A percentile compares a stretch with the other conserved stretches of the same genome.
phyloP scores from a whole-genome alignment of 2,888 invertebrate species.

The Sussaba pulchella region DNA sequence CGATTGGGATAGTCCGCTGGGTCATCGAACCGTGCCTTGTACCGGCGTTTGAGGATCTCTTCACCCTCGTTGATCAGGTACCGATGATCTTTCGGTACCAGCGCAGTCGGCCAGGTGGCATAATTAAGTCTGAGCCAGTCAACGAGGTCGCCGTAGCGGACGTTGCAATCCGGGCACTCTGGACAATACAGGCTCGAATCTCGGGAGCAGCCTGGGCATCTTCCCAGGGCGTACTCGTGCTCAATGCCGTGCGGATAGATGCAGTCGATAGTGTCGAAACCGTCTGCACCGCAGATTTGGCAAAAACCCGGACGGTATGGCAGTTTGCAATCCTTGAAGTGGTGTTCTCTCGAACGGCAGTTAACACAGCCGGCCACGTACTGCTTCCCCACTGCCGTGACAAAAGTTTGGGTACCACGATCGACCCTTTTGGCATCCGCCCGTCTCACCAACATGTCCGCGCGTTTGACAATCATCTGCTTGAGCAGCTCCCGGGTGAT shows the following conservation, averaged over 20 bases:
- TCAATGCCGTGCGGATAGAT: constrained; percentile 55
- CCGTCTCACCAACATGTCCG: neutral
- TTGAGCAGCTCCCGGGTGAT: constrained; percentile 27
- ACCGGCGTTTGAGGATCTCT: constrained; percentile 40
- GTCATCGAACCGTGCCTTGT: constrained; percentile 43
- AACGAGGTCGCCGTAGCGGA: constrained; percentile 44
- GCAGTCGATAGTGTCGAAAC: constrained; percentile 35
- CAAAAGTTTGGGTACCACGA: constrained; percentile 33
- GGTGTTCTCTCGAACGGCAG: constrained; percentile 10
- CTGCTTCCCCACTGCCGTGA: constrained; percentile 26
- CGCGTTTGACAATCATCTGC: constrained; percentile 11
- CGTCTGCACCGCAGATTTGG: constrained; percentile 30
- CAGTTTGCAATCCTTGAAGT: constrained; percentile 22
- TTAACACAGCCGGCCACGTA: constrained; percentile 40
- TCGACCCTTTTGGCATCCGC: constrained; percentile 8
- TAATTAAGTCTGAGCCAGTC: constrained; percentile 61
- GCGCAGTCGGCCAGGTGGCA: constrained; percentile 46
- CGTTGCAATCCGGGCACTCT: constrained; percentile 57
- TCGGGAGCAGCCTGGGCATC: constrained; percentile 38
- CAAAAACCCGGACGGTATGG: constrained; percentile 51
- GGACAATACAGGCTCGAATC: constrained; percentile 45
- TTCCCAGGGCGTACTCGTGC: constrained; percentile 39
- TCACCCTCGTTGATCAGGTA: constrained; percentile 45
- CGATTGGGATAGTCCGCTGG: constrained; percentile 37
- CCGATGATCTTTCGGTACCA: constrained; percentile 43